These are phyloP conservation scores for Remorina albescens DNA, from an alignment of 2,797 vertebrate genomes.

Conservation along the genomic window DNA sequence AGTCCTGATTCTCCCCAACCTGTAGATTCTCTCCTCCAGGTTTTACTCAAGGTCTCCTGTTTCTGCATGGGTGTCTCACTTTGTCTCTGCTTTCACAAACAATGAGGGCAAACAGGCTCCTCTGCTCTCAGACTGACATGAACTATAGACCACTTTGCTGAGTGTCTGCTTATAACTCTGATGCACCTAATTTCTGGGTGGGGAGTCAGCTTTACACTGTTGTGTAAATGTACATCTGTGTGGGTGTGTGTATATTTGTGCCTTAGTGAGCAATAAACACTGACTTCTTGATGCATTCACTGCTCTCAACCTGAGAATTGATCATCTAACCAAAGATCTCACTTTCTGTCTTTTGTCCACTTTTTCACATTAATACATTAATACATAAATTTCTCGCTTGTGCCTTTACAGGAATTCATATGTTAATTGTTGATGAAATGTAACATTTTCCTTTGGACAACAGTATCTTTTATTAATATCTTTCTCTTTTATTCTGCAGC, in stretches of 20 bases:
- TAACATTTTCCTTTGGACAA: not conserved
- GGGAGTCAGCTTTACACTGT: constrained; percentile 4
- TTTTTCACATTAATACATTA: not conserved
- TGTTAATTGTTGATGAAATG: no score
- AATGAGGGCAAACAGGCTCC: constrained; percentile 5
- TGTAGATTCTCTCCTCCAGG: not conserved
- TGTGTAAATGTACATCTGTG: not conserved
- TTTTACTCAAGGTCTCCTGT: not conserved
- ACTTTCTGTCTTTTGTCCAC: not conserved
- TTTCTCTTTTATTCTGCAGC: constrained; percentile 54
- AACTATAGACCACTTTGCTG: not conserved
- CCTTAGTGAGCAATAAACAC: not conserved
- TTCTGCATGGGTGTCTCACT: not conserved
- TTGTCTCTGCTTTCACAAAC: constrained; percentile 18
- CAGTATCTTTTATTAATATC: constrained; percentile 19
- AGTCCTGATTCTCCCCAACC: not conserved
- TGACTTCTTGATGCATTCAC: not conserved
- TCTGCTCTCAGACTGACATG: not conserved
- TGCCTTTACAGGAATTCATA: not conserved
- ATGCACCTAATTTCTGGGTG: not conserved
- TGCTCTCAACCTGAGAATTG: not conserved
- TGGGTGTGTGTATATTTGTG: not conserved
- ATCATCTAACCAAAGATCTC: not conserved
- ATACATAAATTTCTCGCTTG: not conserved
- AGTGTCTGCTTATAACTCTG: not conserved